Evolutionary conservation across 2,113 vertebrate genomes (phyloP).

Genomic region (Haplotaxodon microlepis): DNA sequence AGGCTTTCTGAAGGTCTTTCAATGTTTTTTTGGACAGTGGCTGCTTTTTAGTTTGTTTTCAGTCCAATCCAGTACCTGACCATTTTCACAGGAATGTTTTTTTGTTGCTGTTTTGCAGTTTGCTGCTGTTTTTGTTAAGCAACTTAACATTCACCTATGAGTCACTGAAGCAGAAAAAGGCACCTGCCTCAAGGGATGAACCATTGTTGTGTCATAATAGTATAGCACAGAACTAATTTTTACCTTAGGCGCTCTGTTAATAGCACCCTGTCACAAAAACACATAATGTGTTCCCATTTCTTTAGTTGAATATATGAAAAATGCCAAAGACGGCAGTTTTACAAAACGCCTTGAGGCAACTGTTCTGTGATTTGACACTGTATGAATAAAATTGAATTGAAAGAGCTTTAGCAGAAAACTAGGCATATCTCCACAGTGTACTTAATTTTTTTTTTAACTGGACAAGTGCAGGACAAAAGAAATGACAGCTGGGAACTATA

Average conservation of each 20-base stretch:
- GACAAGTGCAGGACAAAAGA: not conserved
- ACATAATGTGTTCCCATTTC: not conserved
- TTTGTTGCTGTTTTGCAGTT: not conserved
- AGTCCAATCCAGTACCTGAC: not conserved
- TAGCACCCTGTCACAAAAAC: not conserved
- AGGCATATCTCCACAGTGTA: not conserved
- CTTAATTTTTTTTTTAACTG: not conserved
- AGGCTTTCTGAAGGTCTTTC: not conserved
- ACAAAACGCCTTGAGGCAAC: not conserved
- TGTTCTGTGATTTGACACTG: not conserved
- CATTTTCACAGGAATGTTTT: not conserved
- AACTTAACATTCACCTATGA: not conserved
- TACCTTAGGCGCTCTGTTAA: not conserved
- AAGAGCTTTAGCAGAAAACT: not conserved
- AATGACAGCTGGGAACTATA: not conserved
- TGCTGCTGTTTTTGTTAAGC: not conserved
- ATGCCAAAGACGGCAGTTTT: not conserved
- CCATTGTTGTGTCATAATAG: not conserved
- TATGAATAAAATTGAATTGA: not conserved
- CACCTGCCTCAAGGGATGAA: not conserved
- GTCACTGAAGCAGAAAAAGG: not conserved
- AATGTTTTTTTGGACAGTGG: not conserved
- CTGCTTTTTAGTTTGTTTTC: not conserved
- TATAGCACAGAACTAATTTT: not conserved
- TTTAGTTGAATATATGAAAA: not conserved